Conservation (phyloP, 1,140 invertebrate species). For the Drosophila micromelanica region DNA sequence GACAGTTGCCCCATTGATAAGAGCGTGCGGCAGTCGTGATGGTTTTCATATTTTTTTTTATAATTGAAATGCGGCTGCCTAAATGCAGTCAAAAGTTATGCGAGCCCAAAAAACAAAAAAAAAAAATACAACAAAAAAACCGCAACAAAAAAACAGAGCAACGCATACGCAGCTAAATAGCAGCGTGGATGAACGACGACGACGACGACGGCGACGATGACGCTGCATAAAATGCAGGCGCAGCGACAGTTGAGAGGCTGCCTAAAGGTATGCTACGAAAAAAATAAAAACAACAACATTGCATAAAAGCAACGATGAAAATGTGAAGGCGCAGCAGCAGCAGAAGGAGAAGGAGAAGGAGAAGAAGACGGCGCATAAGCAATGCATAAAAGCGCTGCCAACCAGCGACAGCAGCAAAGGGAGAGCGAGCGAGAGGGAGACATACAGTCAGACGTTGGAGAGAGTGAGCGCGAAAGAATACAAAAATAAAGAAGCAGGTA, state of each 20-base stretch:
- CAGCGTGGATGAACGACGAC: conserved; percentile 7
- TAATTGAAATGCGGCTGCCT: conserved; percentile 52
- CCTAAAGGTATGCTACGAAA: conserved; percentile 74
- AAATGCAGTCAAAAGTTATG: conserved; percentile 73
- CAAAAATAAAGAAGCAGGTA: conserved; percentile 40
- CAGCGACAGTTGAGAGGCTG: conserved; percentile 58
- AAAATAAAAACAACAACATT: conserved; percentile 35
- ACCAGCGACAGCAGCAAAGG: neutral
- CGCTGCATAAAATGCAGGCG: conserved; percentile 63
- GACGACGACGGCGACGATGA: conserved; percentile 14
- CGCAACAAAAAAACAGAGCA: conserved; percentile 46
- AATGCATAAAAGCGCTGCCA: neutral
- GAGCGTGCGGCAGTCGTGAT: neutral
- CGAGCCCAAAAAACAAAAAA: conserved; percentile 47
- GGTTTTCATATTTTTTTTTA: conserved; percentile 37
- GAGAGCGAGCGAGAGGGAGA: neutral
- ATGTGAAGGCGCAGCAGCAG: conserved; percentile 3
- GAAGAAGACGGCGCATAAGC: neutral
- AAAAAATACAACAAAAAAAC: conserved; percentile 36
- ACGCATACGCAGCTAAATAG: conserved; percentile 58
- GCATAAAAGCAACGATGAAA: conserved; percentile 43
- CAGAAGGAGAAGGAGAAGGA: conserved; percentile 5
- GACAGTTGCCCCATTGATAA: conserved; percentile 70
- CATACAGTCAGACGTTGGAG: conserved; percentile 1
- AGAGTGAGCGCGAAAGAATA: conserved; percentile 22